Conservation (phyloP, 2,113 vertebrate species). For the Sisor rabdophorus region DNA sequence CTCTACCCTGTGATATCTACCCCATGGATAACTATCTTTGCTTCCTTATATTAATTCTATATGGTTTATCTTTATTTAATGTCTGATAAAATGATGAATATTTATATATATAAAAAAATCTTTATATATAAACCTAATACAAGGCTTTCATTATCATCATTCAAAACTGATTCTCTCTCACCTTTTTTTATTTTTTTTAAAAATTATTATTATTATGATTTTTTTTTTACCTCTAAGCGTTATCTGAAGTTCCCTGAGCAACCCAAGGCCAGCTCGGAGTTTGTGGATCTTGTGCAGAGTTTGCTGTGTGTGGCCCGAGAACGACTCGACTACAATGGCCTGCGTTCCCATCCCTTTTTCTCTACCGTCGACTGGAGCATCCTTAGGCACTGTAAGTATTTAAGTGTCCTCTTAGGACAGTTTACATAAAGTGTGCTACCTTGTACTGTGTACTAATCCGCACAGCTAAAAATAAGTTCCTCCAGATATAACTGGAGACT, state of each 20-base stretch:
- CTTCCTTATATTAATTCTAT: too few relatives aligned
- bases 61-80: too few relatives aligned
- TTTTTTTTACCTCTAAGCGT: conserved; percentile 56
- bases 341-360: conserved; percentile 93
- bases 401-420: conserved; percentile 27
- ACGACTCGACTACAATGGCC: conserved; percentile 81
- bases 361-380: conserved; percentile 81
- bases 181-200: too few relatives aligned
- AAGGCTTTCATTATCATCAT: too few relatives aligned
- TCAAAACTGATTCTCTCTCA: too few relatives aligned
- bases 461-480: too few relatives aligned
- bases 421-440: background rate
- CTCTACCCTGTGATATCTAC: too few relatives aligned
- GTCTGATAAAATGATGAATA: too few relatives aligned
- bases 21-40: too few relatives aligned
- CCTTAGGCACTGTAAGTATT: conserved; percentile 79
- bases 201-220: too few relatives aligned
- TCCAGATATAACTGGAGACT: background rate
- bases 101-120: too few relatives aligned
- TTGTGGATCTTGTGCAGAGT: conserved; percentile 86
- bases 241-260: conserved; percentile 88
- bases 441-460: background rate
- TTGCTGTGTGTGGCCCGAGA: conserved; percentile 83
- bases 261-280: conserved; percentile 77
- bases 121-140: too few relatives aligned